Evolutionary conservation across 2,797 vertebrate species (phyloP).

Genomic region (Pseudopleuronectes americanus): DNA sequence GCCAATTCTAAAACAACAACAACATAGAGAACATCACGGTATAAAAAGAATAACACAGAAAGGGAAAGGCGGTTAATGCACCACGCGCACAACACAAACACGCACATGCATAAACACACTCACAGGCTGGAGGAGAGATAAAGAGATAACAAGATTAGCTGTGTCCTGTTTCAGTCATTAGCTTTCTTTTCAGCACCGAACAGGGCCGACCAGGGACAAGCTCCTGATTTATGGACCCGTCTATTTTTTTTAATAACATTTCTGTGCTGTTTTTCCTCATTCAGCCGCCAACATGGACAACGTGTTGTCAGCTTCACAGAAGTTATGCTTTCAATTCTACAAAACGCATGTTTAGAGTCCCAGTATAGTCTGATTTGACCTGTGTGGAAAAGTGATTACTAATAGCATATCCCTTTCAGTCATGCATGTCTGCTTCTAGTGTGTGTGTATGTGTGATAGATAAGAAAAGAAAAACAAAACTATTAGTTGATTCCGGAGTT

Average conservation of each 20-base stretch:
- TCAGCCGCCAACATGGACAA: slow-evolving; percentile 8
- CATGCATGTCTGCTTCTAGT: not conserved
- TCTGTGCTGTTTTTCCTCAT: slow-evolving; percentile 29
- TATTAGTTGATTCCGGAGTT: slow-evolving; percentile 27
- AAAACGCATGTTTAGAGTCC: slow-evolving; percentile 9
- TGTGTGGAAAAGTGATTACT: slow-evolving; percentile 28
- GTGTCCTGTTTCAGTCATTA: slow-evolving; percentile 77
- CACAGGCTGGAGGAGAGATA: slow-evolving; percentile 57
- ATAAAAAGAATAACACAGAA: slow-evolving; percentile 37
- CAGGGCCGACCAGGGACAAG: slow-evolving; percentile 48
- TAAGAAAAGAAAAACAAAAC: slow-evolving; percentile 5
- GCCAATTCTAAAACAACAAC: too few species aligned
- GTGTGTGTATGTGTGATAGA: slow-evolving; percentile 2
- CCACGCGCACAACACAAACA: slow-evolving; percentile 15
- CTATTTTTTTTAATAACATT: slow-evolving; percentile 36
- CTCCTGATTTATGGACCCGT: slow-evolving; percentile 41
- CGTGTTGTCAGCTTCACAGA: slow-evolving; percentile 26
- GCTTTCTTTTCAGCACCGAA: slow-evolving; percentile 65
- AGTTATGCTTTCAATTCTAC: not conserved
- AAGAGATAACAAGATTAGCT: slow-evolving; percentile 76
- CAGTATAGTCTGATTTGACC: slow-evolving; percentile 2
- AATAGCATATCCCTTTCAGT: slow-evolving; percentile 21
- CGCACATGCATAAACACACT: slow-evolving; percentile 19
- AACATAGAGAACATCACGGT: slow-evolving; percentile 8
- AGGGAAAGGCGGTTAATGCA: slow-evolving; percentile 18